Base-by-base conservation (phyloP, 2,797 vertebrate species). In the Percopsis omiscomaycus region DNA sequence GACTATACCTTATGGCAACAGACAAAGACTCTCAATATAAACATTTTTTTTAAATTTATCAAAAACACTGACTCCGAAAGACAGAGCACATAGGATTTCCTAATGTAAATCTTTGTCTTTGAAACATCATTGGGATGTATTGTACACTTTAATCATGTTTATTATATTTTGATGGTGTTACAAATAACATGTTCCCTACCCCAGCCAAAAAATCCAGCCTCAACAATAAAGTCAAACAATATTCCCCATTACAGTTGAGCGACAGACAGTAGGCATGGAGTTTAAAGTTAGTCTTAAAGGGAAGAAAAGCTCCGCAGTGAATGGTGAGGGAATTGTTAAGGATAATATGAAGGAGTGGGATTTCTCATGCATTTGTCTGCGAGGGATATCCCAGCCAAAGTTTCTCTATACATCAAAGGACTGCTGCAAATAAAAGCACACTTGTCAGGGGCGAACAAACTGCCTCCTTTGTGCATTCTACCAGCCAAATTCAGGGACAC, bases 361-460 rank as follows among this genome's bases (percentile, higher is more conserved):
- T 92, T 93, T 93, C 88, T 89, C 75, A 61, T 86, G 87, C 88
- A 84, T 90, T 90, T 86, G 89, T 92, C 84, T 88, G 84, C 46
- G 73, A 90, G 86, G 88, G 90, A 90, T 92, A 92, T 89, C 90
- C 89, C 83, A 82, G 87, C 88, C 90, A 90, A 89, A 89, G 91
- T 86, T 90, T 88, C 79, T 92, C 88, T 90, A 89, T 89, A 93
- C 92, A 92, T 94, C 92, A 93, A 94, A 94, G 92, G 65, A 78
- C 84, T 64, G 74, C 70, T 16, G 60, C 86, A 92, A 92, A 92
- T 92, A 92, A 94, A 93, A 94, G 92, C 87, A 91, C 90, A 91
- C 90, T 92, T 92, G 92, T 93, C 88, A 90, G 89, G 87, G 88
- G 86, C 64, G 90, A 92, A 92, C 92, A 93, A 94, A 93, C 92